Conservation (phyloP, 2,797 vertebrate species). For the Liparis tanakae region DNA sequence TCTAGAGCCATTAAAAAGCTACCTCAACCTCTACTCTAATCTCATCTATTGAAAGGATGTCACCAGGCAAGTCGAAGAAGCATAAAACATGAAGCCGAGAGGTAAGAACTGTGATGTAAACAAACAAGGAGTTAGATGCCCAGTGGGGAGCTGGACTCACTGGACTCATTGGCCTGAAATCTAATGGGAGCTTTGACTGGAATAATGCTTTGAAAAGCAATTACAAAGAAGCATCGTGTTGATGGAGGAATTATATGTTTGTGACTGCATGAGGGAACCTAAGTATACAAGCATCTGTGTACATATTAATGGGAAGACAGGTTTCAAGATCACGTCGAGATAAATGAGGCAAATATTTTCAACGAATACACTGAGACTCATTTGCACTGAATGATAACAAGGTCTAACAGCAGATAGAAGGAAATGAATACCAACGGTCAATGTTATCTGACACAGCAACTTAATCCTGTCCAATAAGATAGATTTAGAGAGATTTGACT, state of each 20-base stretch:
- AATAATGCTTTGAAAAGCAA: conserved; percentile 5
- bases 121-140: conserved; percentile 16
- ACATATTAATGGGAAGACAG: conserved; percentile 46
- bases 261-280: background rate
- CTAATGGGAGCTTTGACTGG: background rate
- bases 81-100: background rate
- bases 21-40: background rate
- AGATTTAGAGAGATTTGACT: background rate
- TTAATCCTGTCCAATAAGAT: conserved; percentile 7
- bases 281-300: conserved; percentile 41
- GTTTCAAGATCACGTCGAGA: conserved; percentile 62
- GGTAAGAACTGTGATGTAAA: too few species aligned
- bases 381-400: conserved; percentile 61
- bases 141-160: conserved; percentile 7
- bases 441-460: conserved; percentile 27
- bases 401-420: conserved; percentile 54
- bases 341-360: conserved; percentile 67
- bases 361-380: conserved; percentile 46
- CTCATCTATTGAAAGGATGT: conserved; percentile 5
- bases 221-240: background rate
- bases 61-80: background rate
- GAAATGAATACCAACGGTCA: conserved; percentile 25
- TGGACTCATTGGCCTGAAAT: conserved; percentile 13
- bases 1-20: conserved; percentile 15
- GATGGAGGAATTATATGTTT: background rate